These are phyloP conservation scores for Xestia xanthographa DNA, from an alignment of 2,888 invertebrate species.

Conservation along the genomic window DNA sequence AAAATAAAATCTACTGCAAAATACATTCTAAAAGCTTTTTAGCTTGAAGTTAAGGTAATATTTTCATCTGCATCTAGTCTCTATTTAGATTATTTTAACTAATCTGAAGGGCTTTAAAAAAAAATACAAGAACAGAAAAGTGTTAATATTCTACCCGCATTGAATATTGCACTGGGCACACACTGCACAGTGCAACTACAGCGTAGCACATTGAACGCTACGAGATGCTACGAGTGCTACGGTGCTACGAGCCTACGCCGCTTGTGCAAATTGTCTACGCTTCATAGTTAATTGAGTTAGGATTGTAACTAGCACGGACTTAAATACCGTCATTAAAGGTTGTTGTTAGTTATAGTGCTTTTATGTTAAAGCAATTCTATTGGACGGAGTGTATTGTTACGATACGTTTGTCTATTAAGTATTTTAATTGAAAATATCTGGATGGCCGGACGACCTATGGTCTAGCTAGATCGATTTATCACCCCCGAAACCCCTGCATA, in stretches of 20 bases:
- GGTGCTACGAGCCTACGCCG: conserved; percentile 56
- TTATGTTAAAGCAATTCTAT: conserved; percentile 25
- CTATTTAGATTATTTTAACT: background rate
- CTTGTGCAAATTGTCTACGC: conserved; percentile 53
- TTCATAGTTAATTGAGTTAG: conserved; percentile 53
- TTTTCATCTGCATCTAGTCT: background rate
- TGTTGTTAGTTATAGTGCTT: conserved; percentile 23
- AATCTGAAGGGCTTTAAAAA: background rate
- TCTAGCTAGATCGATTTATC: no score
- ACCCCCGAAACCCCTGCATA: no score
- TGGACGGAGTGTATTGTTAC: background rate
- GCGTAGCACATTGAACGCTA: conserved; percentile 58
- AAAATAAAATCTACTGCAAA: background rate
- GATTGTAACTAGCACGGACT: conserved; percentile 46
- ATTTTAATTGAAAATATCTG: background rate
- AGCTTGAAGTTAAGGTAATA: background rate
- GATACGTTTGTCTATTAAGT: background rate
- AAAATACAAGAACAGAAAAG: conserved; percentile 15
- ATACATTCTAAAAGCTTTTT: background rate
- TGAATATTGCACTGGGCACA: conserved; percentile 19
- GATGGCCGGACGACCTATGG: no score
- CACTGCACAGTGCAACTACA: conserved; percentile 14
- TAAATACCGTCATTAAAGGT: conserved; percentile 35
- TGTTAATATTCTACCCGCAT: conserved; percentile 20
- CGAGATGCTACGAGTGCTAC: conserved; percentile 57